Evolutionary conservation across 1,140 invertebrate genomes (phyloP), one percentile per base, ranked within the genome.

Genomic region (Chionoecetes opilio): DNA sequence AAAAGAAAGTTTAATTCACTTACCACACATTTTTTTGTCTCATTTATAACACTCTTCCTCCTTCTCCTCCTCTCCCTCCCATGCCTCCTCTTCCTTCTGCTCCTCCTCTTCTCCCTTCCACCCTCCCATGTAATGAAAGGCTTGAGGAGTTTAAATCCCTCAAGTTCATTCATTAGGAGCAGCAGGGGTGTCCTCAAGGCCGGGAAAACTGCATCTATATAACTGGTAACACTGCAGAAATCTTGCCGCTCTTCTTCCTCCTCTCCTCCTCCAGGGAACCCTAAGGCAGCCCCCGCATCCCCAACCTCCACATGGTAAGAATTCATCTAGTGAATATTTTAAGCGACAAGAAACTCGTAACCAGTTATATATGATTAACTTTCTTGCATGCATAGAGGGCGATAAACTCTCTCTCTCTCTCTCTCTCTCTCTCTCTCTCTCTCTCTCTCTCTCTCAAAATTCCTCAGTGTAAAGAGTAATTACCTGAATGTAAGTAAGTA

Each of bases 371-470:
- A 21, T 75, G 21, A 75, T 75, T 75, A 75, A 75, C 63, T 21
- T n/a, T 75, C 11, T 75, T 53, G 46, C 46, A 53, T 53, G 46
- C 46, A 53, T 14, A 53, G 46, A 53, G 46, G 46, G 46, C 11
- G 21, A 17, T 9, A 53, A 53, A 53, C 63, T 75, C 8, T 75
- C 63, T 75, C 63, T 75, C 63, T 75, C 63, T 75, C 63, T 63
- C 53, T 63, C 53, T 63, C 53, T 63, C 53, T 63, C 53, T 63
- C 53, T 63, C 53, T 63, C 53, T 63, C 53, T 63, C 53, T 75
- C 63, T 75, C 63, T 75, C 63, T 75, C 63, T 75, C 63, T 75
- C 21, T 21, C 21, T 63, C 63, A n/a, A 53, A 17, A 53, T 17
- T 53, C 46, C 46, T 53, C 21, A 53, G 46, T 11, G 46, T 14